Evolutionary conservation across 2,888 invertebrate genomes (phyloP).

Genomic region (Drosophila recens): DNA sequence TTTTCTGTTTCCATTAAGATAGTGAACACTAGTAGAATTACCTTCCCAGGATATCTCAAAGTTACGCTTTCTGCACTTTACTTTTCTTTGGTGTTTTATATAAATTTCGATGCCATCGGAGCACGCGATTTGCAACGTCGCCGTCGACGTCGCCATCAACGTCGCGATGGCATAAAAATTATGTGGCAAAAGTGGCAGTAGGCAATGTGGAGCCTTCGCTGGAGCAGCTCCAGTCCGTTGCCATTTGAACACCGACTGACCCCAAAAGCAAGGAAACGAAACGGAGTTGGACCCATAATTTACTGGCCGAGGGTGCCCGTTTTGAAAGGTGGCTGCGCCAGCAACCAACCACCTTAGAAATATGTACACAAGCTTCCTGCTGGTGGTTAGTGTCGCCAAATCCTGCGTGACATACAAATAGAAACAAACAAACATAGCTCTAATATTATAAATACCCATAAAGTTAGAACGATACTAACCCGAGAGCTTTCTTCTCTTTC

Average conservation of each 20-base stretch:
- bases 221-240: slow-evolving; percentile 55
- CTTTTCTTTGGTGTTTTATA: slow-evolving; percentile 42
- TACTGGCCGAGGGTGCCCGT: slow-evolving; percentile 20
- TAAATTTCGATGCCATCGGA: slow-evolving; percentile 61
- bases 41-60: slow-evolving; percentile 38
- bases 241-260: slow-evolving; percentile 60
- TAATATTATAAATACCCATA: slow-evolving; percentile 28
- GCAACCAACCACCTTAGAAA: slow-evolving; percentile 39
- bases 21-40: too few relatives aligned
- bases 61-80: neutral
- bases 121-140: slow-evolving; percentile 70
- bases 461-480: slow-evolving; percentile 20
- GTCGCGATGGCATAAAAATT: slow-evolving; percentile 68
- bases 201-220: slow-evolving; percentile 67
- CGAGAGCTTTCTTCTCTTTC: slow-evolving; percentile 24
- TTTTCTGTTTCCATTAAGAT: too few relatives aligned
- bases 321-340: slow-evolving; percentile 6
- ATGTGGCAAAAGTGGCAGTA: slow-evolving; percentile 73
- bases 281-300: slow-evolving; percentile 56
- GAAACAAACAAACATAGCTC: neutral
- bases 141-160: slow-evolving; percentile 44
- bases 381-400: slow-evolving; percentile 81
- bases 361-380: slow-evolving; percentile 82
- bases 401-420: slow-evolving; percentile 40
- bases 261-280: slow-evolving; percentile 58